Percentiles rank a stretch among this genome's conserved stretches.
Conservation (phyloP, 2,888 invertebrate species). For the Tipula helvola region DNA sequence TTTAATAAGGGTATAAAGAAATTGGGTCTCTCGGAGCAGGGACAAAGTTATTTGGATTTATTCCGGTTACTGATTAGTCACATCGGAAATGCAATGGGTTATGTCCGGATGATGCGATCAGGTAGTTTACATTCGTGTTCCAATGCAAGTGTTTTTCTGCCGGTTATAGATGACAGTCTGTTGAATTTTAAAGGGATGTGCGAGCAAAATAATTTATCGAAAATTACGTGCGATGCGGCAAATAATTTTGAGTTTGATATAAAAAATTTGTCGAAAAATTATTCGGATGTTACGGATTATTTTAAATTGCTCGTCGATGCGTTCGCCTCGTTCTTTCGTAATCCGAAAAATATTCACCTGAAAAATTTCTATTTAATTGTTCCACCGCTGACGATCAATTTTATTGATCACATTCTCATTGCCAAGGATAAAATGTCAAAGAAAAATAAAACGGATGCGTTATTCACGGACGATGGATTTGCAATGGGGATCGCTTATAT, state of each 20-base stretch:
- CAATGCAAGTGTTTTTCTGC: slow-evolving; percentile 80
- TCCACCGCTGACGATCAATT: slow-evolving; percentile 88
- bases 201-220: slow-evolving; percentile 44
- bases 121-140: slow-evolving; percentile 89
- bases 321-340: slow-evolving; percentile 78
- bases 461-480: slow-evolving; percentile 97
- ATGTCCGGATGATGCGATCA: slow-evolving; percentile 84
- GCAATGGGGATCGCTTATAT: slow-evolving; percentile 92
- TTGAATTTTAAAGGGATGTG: slow-evolving; percentile 47
- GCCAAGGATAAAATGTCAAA: slow-evolving; percentile 89
- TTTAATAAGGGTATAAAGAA: slow-evolving; percentile 86
- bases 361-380: slow-evolving; percentile 87
- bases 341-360: slow-evolving; percentile 76
- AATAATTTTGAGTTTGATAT: slow-evolving; percentile 67
- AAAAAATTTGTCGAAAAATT: slow-evolving; percentile 64
- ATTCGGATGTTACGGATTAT: slow-evolving; percentile 80
- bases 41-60: slow-evolving; percentile 81
- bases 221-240: slow-evolving; percentile 50
- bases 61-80: slow-evolving; percentile 87
- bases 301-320: slow-evolving; percentile 81
- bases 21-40: slow-evolving; percentile 68
- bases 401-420: slow-evolving; percentile 82
- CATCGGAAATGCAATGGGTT: slow-evolving; percentile 94
- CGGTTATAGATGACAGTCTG: slow-evolving; percentile 47
- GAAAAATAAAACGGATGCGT: slow-evolving; percentile 58